Evolutionary conservation across 2,888 invertebrate species (phyloP), one percentile per base, ranked within the genome.

Genomic region (Cheilosia grossa): DNA sequence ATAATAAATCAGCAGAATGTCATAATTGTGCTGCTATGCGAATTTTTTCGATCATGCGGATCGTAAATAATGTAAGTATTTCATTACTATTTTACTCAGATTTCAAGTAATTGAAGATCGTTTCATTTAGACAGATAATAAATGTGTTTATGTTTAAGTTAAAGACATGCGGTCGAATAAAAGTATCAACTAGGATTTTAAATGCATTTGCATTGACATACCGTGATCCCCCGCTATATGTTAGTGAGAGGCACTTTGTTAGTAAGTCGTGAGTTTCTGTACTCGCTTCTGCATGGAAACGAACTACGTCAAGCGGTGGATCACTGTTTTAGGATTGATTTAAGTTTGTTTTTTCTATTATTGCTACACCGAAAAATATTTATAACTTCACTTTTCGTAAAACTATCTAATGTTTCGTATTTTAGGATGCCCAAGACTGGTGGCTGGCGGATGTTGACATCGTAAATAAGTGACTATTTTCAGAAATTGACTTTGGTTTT

Each of bases 51-150:
- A 83, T 83, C 30, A 80, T 69, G 80, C 83, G 83, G 83, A 83
- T 83, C 83, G 83, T 83, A 75, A 79, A 83, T 66, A 42, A 83
- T 83, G 83, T 83, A 83, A 83, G 83, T 83, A 83, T 83, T 40
- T 74, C 51, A 64, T 70, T 70, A 58, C 56, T 51, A 73, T 74
- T 79, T 83, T 74, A 74, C 79, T 80, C 69, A 79, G 74, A 64
- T 53, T 69, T 51, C 56, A 58, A 59, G 30, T 73, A 78, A 67
- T 79, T 79, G 83, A 74, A 79, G 21, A 59, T 67, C 80, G 53
- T 80, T 80, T 79, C 72, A 74, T 73, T 51, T 63, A 69, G 51
- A 73, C 40, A 74, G 42, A 56, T 40, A 42, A 66, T 44, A 67
- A 49, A 44, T 27, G 19, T 33, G 10, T n/a, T 59, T 70, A 13